Evolutionary conservation across 2,888 invertebrate genomes (phyloP), one percentile per base, ranked within the genome.

Genomic region (Erebia palarica): DNA sequence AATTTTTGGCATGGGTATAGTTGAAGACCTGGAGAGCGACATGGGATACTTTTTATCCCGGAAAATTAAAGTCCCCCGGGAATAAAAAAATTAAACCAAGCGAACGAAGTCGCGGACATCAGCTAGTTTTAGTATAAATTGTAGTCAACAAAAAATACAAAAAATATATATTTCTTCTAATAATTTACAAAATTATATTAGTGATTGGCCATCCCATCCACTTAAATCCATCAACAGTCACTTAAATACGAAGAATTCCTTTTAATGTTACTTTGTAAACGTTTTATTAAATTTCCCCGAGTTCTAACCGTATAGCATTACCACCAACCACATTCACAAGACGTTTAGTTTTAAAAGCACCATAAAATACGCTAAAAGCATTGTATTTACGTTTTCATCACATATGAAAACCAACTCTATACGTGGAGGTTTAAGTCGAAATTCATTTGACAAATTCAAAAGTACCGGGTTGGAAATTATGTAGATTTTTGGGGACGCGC

Each of bases 401-500:
- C 27, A 18, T 44, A 16, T 42, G 16, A 69, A 71, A 58, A 44
- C 51, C 49, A 59, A 11, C 69, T 36, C n/a, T 68, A 53, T n/a
- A 9, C 8, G 16, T 36, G 16, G 0, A 13, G 36, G 11, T 44
- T 74, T 69, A 69, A 42, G 66, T 65, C 42, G 64, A 71, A 69
- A 63, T 65, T 73, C 14, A 36, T 64, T 47, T 47, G 16, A 71
- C 13, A 63, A 21, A 66, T 44, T 61, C 27, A 9, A 3, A 42
- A 14, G 55, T 53, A 71, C 59, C 8, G 18, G 55, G 44, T 66
- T 65, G 69, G 68, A 73, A 73, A 72, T 73, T 77, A 78, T 77
- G 77, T 75, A 78, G 73, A 77, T 77, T 74, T 75, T 69, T 65
- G 71, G 76, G 72, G 72, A 73, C 73, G 75, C 65, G 75, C 74